Evolutionary conservation across 2,113 vertebrate genomes (phyloP).

Genomic region (Murina feae): DNA sequence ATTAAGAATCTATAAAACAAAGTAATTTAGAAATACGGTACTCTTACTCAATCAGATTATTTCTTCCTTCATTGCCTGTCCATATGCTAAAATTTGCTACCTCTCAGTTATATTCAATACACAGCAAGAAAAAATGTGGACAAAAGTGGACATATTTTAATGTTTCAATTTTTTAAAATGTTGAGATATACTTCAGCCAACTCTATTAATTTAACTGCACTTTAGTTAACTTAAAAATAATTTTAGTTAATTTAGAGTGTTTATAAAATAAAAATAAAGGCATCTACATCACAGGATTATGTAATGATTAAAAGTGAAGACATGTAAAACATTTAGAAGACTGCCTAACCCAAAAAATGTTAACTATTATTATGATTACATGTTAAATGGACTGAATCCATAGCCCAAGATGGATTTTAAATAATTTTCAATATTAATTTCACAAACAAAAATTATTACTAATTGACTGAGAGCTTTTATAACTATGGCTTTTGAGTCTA

Average conservation of each 20-base stretch:
- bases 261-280: background rate
- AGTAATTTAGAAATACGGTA: background rate
- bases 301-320: conserved; percentile 16
- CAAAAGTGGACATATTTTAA: background rate
- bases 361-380: background rate
- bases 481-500: background rate
- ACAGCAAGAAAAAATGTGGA: background rate
- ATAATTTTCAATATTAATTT: conserved; percentile 27
- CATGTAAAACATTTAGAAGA: conserved; percentile 21
- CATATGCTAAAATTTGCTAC: background rate
- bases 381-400: conserved; percentile 6
- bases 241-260: conserved; percentile 6
- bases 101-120: background rate
- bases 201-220: background rate
- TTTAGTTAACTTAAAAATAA: conserved; percentile 2
- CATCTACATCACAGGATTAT: background rate
- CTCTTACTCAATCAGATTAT: background rate
- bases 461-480: background rate
- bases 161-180: background rate
- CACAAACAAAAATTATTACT: conserved; percentile 28
- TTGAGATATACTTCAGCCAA: background rate
- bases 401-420: background rate
- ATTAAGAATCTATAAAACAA: background rate
- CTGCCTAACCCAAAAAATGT: background rate
- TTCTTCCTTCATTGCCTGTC: background rate